Evolutionary conservation across 2,113 vertebrate species (phyloP), one percentile per base, ranked within the genome.

Genomic region (Philantomba maxwellii): DNA sequence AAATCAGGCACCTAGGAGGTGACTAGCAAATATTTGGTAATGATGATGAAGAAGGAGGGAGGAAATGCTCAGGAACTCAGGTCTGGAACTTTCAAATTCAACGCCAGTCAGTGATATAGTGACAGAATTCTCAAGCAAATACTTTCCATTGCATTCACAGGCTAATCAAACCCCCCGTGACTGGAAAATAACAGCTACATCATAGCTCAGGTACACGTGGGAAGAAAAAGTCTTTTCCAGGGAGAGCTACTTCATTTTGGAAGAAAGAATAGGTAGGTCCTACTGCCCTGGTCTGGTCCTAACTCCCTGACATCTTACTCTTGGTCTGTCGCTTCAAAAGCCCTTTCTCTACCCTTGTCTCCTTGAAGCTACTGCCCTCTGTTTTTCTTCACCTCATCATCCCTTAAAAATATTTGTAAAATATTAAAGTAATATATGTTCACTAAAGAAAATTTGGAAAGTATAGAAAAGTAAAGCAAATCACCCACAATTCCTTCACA

Each of bases 71-170:
- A 57, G 78, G 36, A 92, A 80, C 58, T 87, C 81, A n/a, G 66
- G 84, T 49, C 75, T 93, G 66, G 53, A 21, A 83, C 47, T 55
- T 51, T 95, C 49, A 28, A 55, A 14, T 92, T 82, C n/a, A 92
- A 91, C 2, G 19, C 39, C 62, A 91, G 75, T 36, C 39, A 28
- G 51, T 57, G 55, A 85, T 60, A 82, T 23, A 57, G 47, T 77
- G 91, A 93, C 55, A 89, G 66, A 89, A 87, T 90, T 88, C n/a
- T 70, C 66, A 36, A 70, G 60, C 39, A 84, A n/a, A 95, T 94
- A 81, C 12, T 97, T 97, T 96, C 81, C 88, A 89, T 62, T 87
- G 81, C 55, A 92, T 49, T 92, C 43, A 85, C 45, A 87, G 39
- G 11, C 80, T 90, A 78, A 0, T 13, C 57, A 89, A 94, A 82